Evolutionary conservation across 2,888 invertebrate species (phyloP), one percentile per base, ranked within the genome.

Genomic region (Tridacna crocea): DNA sequence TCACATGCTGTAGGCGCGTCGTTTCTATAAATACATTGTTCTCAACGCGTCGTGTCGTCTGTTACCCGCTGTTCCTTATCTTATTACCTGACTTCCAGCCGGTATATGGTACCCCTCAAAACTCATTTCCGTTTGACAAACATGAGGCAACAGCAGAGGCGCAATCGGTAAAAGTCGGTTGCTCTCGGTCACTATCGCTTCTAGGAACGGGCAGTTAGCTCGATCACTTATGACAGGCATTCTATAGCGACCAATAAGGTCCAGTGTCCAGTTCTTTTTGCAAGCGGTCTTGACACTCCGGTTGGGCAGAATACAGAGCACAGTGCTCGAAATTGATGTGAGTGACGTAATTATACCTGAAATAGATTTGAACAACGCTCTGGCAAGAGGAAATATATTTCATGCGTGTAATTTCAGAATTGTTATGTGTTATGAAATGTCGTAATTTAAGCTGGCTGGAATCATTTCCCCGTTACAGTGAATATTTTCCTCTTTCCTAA

Each of bases 231-330:
- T 17, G 13, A 46, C 46, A 36, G 46, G 46, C 46, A 19, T 26
- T 66, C 66, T 66, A 19, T n/a, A 13, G 19, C n/a, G 19, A 11
- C 66, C 66, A 46, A 66, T 66, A 10, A 66, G n/a, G n/a, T n/a
- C n/a, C 46, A 6, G 17, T 8, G n/a, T 66, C 46, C 27, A 66
- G 66, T 46, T 66, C 66, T 3, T 46, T 46, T n/a, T 66, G 66
- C 19, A 66, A n/a, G n/a, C 46, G 15, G 27, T 66, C 15, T n/a
- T 66, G 66, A 27, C n/a, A 46, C 66, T 66, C 46, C n/a, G 36
- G 46, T 2, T 66, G 46, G 66, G 27, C 46, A 66, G 12, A 46
- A 66, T 36, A 11, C 66, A 66, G 4, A 66, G 22, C 13, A 66
- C 46, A 27, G 36, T 66, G 11, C 66, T 46, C 1, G 36, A 15